A percentile compares a stretch with the other conserved stretches of the same genome.
These are phyloP conservation scores for Disparrhopalites patrizii DNA, from an alignment of 2,888 invertebrate species.

Conservation along the genomic window DNA sequence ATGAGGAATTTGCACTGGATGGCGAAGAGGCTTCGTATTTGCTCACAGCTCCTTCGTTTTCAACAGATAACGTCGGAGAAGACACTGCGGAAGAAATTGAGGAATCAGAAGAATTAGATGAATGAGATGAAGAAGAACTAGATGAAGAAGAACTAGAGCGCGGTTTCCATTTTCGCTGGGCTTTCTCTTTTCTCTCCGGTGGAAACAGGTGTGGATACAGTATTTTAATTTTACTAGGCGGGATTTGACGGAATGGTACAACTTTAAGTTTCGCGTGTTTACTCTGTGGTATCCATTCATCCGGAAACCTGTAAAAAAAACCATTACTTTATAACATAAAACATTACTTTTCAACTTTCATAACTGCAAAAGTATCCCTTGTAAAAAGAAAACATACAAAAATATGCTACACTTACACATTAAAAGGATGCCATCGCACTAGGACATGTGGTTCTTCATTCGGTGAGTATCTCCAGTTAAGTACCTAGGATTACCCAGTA, in stretches of 20 bases:
- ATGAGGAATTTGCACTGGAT: not conserved
- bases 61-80: not conserved
- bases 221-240: conserved; percentile 41
- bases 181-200: conserved; percentile 39
- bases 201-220: conserved; percentile 46
- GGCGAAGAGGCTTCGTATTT: not conserved
- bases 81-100: conserved; percentile 2
- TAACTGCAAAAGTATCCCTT: too few species aligned
- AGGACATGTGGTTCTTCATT: conserved; percentile 68
- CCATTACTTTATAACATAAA: too few species aligned
- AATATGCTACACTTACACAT: conserved; percentile 67
- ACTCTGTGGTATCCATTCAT: conserved; percentile 47
- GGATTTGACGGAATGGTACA: conserved; percentile 46
- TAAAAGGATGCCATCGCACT: conserved; percentile 75
- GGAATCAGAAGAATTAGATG: conserved; percentile 5
- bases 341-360: too few species aligned
- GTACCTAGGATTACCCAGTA: conserved; percentile 52
- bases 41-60: not conserved
- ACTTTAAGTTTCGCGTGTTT: conserved; percentile 38
- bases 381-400: not conserved
- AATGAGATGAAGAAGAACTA: not conserved
- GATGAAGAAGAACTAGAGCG: not conserved
- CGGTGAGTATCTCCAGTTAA: conserved; percentile 63
- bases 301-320: conserved; percentile 36
- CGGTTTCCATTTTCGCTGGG: conserved; percentile 30